Percentiles rank a stretch among this genome's conserved stretches.
phyloP scores from a whole-genome alignment of 2,888 invertebrate genomes.

The Leptopilina myrica region DNA sequence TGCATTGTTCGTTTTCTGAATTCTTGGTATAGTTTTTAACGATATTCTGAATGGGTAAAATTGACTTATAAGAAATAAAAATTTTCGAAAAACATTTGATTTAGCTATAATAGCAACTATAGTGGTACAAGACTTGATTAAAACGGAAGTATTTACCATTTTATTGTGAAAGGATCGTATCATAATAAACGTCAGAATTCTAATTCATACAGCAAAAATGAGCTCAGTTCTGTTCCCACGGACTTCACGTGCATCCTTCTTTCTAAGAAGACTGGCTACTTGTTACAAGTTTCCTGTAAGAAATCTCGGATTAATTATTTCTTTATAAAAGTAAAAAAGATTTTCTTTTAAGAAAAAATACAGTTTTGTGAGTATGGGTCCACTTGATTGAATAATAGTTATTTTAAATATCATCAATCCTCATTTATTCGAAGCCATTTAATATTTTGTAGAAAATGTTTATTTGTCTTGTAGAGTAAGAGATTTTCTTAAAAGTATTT shows the following conservation, averaged over 20 bases:
- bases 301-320: conserved; percentile 73
- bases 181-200: conserved; percentile 55
- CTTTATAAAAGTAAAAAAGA: conserved; percentile 66
- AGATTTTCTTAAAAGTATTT: no score
- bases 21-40: not conserved
- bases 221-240: conserved; percentile 73
- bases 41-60: not conserved
- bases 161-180: conserved; percentile 8
- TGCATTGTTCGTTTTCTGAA: not conserved
- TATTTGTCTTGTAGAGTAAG: no score
- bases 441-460: no score
- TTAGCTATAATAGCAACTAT: not conserved
- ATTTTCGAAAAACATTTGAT: not conserved
- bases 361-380: not conserved
- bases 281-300: conserved; percentile 69
- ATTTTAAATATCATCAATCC: no score
- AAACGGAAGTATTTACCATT: conserved; percentile 24
- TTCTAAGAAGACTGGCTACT: conserved; percentile 70
- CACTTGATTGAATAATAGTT: no score
- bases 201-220: conserved; percentile 70
- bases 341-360: conserved; percentile 66
- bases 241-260: conserved; percentile 71
- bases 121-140: not conserved
- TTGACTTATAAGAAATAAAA: no score
- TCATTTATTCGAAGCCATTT: no score